phyloP scores from a whole-genome alignment of 2,797 vertebrate genomes.

The Clarias fuscus region DNA sequence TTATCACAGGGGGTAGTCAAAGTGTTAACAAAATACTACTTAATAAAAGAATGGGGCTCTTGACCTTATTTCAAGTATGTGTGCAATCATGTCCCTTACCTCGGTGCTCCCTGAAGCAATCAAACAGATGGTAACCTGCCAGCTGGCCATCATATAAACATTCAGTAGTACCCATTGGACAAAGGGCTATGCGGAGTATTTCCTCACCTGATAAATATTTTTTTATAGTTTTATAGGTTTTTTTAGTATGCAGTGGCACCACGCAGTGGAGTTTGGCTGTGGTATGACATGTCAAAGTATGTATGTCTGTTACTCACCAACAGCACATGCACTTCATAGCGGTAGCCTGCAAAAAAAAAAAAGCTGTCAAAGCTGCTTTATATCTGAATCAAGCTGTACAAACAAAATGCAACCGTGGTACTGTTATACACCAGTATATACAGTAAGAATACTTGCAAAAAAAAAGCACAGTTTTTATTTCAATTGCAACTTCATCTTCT shows the following conservation, averaged over 20 bases:
- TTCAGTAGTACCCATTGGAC: background rate
- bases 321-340: background rate
- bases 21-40: background rate
- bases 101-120: background rate
- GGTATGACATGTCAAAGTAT: no score
- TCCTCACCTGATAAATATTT: background rate
- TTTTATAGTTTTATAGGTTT: no score
- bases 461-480: background rate
- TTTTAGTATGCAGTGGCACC: background rate
- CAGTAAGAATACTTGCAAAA: background rate
- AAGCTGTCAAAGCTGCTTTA: background rate
- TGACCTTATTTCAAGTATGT: slow-evolving; percentile 4
- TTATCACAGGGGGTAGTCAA: background rate
- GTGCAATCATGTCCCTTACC: slow-evolving; percentile 1
- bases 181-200: no score
- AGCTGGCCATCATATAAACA: background rate
- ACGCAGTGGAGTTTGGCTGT: no score
- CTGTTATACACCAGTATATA: background rate
- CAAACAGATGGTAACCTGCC: background rate
- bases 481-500: background rate
- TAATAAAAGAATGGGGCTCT: background rate
- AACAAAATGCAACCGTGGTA: background rate
- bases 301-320: background rate
- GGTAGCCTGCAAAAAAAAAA: background rate
- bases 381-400: background rate